Percentiles rank a stretch among this genome's conserved stretches.
Conservation (phyloP, 2,113 vertebrate genomes). For the Capreolus pygargus region DNA sequence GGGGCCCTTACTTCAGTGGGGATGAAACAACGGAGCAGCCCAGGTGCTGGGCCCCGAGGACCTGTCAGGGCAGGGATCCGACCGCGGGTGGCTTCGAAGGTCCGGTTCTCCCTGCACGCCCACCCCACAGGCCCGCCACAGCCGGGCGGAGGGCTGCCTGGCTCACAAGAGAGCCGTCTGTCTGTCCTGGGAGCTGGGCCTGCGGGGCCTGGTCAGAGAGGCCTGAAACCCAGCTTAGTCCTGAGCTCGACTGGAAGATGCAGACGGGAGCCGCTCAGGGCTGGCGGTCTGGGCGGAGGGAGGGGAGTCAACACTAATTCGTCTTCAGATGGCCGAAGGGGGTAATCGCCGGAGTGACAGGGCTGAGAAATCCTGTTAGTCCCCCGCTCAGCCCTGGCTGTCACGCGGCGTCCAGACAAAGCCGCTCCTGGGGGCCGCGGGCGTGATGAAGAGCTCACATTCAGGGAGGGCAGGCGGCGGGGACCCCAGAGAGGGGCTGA, state of each 20-base stretch:
- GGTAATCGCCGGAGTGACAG: slow-evolving; percentile 15
- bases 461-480: neutral
- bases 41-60: rapidly evolving
- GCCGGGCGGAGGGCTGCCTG: neutral
- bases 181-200: neutral
- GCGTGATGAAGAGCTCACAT: neutral
- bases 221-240: neutral
- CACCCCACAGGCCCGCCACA: rapidly evolving
- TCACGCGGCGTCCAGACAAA: neutral
- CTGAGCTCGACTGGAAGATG: neutral
- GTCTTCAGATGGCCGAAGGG: slow-evolving; percentile 29
- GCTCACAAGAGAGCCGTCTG: rapidly evolving
- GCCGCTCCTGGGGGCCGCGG: neutral
- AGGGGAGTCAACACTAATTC: slow-evolving; percentile 35
- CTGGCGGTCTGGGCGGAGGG: neutral
- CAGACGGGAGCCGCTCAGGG: neutral
- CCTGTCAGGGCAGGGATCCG: rapidly evolving
- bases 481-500: neutral
- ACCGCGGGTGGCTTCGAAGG: rapidly evolving
- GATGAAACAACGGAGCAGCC: neutral
- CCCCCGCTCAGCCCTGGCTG: slow-evolving; percentile 41
- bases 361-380: slow-evolving; percentile 29
- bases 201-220: neutral
- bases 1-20: rapidly evolving
- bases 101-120: neutral